These are phyloP conservation scores for Pseudocheirus occidentalis DNA, from an alignment of 2,797 vertebrate genomes.

Conservation along the genomic window DNA sequence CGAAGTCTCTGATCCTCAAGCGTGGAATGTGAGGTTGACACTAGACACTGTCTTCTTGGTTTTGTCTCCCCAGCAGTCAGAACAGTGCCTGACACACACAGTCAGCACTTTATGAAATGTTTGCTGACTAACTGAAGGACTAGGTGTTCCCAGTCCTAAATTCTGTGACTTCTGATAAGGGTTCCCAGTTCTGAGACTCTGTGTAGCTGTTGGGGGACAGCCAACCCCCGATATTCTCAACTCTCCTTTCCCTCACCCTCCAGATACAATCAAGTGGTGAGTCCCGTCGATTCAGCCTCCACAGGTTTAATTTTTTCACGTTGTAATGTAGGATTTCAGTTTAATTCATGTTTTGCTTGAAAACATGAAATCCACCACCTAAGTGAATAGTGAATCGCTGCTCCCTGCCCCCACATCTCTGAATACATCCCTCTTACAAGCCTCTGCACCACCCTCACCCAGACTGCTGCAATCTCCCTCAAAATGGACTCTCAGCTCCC, in stretches of 20 bases:
- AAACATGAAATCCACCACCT: background rate
- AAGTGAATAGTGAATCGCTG: background rate
- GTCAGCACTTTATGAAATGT: background rate
- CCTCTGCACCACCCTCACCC: no score
- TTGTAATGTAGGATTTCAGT: background rate
- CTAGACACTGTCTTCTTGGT: background rate
- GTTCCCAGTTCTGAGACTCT: background rate
- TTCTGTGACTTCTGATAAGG: background rate
- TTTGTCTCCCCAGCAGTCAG: background rate
- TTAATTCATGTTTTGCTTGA: background rate
- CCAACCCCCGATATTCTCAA: background rate
- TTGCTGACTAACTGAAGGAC: background rate
- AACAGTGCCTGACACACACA: background rate
- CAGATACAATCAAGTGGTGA: background rate
- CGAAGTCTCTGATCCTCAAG: background rate
- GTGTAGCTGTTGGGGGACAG: background rate
- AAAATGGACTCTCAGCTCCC: background rate
- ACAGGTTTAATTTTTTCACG: background rate
- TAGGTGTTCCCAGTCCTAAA: background rate
- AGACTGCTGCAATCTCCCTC: background rate
- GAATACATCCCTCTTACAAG: background rate
- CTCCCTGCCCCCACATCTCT: background rate
- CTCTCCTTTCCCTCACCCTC: background rate
- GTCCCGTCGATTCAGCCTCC: background rate
- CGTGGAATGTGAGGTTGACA: background rate